Evolutionary conservation across 2,113 vertebrate species (phyloP).

Genomic region (Myotis davidii): DNA sequence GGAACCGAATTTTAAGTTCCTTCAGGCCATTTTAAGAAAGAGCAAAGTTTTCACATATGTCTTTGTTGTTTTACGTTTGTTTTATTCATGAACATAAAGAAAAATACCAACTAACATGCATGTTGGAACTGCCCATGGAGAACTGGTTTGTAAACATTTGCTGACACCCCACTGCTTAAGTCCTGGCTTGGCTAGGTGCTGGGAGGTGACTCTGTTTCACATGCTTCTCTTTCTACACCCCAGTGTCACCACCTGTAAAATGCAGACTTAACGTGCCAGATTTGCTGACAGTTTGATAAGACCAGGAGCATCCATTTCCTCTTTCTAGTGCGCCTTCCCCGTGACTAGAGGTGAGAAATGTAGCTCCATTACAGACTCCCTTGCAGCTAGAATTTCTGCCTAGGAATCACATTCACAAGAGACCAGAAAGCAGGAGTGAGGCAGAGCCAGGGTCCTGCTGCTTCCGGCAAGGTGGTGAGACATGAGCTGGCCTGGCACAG

Average conservation of each 20-base stretch:
- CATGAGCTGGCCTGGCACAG: background rate
- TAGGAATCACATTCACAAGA: too few relatives aligned
- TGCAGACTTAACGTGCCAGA: background rate
- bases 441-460: background rate
- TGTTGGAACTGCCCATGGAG: background rate
- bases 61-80: background rate
- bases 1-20: background rate
- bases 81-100: background rate
- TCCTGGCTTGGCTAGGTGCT: background rate
- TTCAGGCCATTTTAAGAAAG: background rate
- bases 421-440: background rate
- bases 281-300: background rate
- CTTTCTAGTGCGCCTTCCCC: background rate
- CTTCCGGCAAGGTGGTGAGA: background rate
- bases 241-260: background rate
- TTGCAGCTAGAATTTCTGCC: background rate
- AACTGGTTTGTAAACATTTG: background rate
- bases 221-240: background rate
- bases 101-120: background rate
- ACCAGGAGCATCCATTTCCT: background rate
- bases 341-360: background rate
- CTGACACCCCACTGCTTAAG: background rate
- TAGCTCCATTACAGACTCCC: background rate
- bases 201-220: background rate
- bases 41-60: background rate